phyloP scores from a whole-genome alignment of 2,113 vertebrate species.

The Gasterosteus nipponicus region DNA sequence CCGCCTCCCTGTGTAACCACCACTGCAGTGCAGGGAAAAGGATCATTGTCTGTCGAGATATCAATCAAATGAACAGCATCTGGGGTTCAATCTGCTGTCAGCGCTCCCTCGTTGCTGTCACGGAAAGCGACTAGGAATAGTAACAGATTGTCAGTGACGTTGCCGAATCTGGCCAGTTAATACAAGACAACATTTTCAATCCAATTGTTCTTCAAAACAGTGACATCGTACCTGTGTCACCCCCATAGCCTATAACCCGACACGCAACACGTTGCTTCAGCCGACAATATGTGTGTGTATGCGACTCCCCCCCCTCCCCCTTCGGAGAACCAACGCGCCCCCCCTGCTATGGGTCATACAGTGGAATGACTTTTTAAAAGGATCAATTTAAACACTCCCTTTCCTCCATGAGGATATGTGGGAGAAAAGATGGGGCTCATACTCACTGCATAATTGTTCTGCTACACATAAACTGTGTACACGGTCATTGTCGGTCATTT shows the following conservation, averaged over 20 bases:
- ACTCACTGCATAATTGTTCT: constrained; percentile 5
- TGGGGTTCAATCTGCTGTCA: constrained; percentile 83
- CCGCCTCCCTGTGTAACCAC: constrained; percentile 69
- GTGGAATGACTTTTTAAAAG: constrained; percentile 82
- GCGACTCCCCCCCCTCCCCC: constrained; percentile 6
- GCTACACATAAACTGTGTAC: neutral
- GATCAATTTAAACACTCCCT: constrained; percentile 81
- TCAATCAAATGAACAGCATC: constrained; percentile 84
- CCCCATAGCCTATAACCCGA: constrained; percentile 45
- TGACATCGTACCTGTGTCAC: constrained; percentile 52
- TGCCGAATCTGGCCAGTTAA: constrained; percentile 62
- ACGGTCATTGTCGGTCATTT: neutral
- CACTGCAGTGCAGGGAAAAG: constrained; percentile 70
- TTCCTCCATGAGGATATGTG: constrained; percentile 61
- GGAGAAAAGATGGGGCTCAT: constrained; percentile 72
- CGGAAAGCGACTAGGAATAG: constrained; percentile 78
- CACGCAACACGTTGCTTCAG: constrained; percentile 15
- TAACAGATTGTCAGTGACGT: constrained; percentile 76
- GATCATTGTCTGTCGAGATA: constrained; percentile 81
- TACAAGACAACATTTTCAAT: constrained; percentile 54
- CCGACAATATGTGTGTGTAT: constrained; percentile 29
- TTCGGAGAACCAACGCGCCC: constrained; percentile 44
- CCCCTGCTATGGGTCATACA: constrained; percentile 67
- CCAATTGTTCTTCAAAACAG: constrained; percentile 39
- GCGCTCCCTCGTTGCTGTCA: constrained; percentile 68